These are phyloP conservation scores for Gila robusta DNA, from an alignment of 2,797 vertebrate species.

Conservation along the genomic window DNA sequence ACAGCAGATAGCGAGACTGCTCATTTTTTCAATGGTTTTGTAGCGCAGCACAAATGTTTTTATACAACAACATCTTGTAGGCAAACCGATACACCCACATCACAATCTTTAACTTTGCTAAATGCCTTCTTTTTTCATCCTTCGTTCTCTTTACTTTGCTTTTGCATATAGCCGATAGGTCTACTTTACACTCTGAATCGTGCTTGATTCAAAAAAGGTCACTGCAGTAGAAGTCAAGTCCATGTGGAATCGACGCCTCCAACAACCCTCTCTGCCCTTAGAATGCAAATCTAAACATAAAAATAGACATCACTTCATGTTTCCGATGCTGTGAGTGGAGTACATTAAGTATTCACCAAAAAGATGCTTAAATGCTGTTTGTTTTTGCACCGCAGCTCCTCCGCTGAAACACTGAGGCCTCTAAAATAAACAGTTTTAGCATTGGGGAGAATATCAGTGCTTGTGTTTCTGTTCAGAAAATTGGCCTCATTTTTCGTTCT, in stretches of 20 bases:
- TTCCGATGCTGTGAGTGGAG: slow-evolving; percentile 59
- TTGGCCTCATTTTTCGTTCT: slow-evolving; percentile 4
- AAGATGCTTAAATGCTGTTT: slow-evolving; percentile 61
- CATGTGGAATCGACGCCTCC: slow-evolving; percentile 56
- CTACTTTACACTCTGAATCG: slow-evolving; percentile 25
- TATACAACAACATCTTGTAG: not conserved
- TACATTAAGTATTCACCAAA: slow-evolving; percentile 61
- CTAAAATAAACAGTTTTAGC: slow-evolving; percentile 53
- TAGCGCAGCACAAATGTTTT: not conserved
- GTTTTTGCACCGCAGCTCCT: slow-evolving; percentile 64
- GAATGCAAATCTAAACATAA: slow-evolving; percentile 73
- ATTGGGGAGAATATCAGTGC: slow-evolving; percentile 31
- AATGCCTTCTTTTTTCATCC: slow-evolving; percentile 3
- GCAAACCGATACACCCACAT: slow-evolving; percentile 8
- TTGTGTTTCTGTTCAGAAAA: slow-evolving; percentile 22
- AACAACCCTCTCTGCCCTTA: slow-evolving; percentile 58
- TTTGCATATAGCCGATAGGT: slow-evolving; percentile 17
- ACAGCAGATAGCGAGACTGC: not conserved
- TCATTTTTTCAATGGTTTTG: slow-evolving; percentile 5
- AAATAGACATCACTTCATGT: slow-evolving; percentile 69
- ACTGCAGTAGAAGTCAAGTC: slow-evolving; percentile 26
- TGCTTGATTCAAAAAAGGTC: slow-evolving; percentile 32
- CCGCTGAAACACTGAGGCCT: slow-evolving; percentile 58
- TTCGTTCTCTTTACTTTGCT: not conserved
- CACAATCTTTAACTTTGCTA: slow-evolving; percentile 14